Evolutionary conservation across 30 jellyfish, hydroid and myxozoan species (phyloP).

Genomic region (Phacellophora camtschatica): DNA sequence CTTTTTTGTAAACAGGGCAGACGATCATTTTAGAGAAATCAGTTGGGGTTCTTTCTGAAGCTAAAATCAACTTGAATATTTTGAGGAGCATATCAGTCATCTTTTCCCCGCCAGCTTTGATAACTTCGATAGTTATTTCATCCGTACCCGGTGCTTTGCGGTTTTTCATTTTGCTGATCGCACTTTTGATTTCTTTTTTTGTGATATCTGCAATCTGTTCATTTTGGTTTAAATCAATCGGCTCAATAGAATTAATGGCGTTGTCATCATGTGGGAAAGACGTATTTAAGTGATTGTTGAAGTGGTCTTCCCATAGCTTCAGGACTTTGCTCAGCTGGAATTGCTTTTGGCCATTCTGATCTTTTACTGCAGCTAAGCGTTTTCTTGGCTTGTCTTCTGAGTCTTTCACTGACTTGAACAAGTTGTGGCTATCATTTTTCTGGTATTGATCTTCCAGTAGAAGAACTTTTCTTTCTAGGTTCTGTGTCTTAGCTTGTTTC

Average conservation of each 20-base stretch:
- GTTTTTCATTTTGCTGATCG: neutral
- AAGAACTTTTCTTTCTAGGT: neutral
- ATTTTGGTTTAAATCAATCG: neutral
- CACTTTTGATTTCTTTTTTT: neutral
- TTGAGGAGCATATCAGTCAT: neutral
- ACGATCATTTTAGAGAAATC: neutral
- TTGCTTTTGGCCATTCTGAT: neutral
- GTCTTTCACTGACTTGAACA: slow-evolving; percentile 4
- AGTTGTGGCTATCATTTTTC: neutral
- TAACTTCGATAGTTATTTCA: neutral
- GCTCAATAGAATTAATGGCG: neutral
- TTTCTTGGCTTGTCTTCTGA: neutral
- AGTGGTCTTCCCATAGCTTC: neutral
- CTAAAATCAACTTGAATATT: neutral
- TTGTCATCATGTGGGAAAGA: neutral
- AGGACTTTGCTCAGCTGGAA: neutral
- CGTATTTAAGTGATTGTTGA: neutral
- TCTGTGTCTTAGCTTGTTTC: neutral
- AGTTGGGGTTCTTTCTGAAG: neutral
- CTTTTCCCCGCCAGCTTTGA: neutral
- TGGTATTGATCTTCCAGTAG: slow-evolving; percentile 5
- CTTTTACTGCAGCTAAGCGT: neutral
- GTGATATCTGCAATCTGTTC: neutral
- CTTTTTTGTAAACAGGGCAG: neutral
- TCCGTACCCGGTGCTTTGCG: neutral